phyloP scores from a whole-genome alignment of 1,140 invertebrate species.

The Eufriesea mexicana region DNA sequence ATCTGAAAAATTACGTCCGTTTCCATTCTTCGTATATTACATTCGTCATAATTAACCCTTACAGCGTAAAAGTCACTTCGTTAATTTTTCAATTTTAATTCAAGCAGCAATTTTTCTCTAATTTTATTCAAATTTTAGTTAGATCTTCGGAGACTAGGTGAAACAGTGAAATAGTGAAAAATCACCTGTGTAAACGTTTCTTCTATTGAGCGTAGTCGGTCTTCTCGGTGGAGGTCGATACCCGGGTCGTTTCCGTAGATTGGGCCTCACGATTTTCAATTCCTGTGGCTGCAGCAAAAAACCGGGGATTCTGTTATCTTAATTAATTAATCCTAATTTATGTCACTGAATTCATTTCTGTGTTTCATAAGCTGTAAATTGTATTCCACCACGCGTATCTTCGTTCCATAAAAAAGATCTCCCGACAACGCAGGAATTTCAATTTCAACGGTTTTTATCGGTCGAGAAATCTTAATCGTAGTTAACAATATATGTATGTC shows the following conservation, averaged over 20 bases:
- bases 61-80: too few relatives aligned
- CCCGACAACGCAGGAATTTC: slow-evolving; percentile 4
- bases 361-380: neutral
- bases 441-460: slow-evolving; percentile 9
- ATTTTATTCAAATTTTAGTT: too few relatives aligned
- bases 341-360: neutral
- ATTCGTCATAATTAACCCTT: too few relatives aligned
- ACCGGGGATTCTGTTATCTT: neutral
- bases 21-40: too few relatives aligned
- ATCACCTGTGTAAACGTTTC: slow-evolving; percentile 77
- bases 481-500: neutral
- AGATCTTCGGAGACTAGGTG: too few relatives aligned
- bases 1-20: slow-evolving; percentile 53
- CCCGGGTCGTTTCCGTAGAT: slow-evolving; percentile 65
- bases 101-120: too few relatives aligned
- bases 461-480: slow-evolving; percentile 9
- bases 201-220: slow-evolving; percentile 67
- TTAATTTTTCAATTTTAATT: too few relatives aligned
- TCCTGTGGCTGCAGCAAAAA: slow-evolving; percentile 73
- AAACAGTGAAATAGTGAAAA: neutral
- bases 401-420: neutral
- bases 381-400: neutral
- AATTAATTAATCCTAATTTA: neutral
- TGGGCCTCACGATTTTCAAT: slow-evolving; percentile 69
- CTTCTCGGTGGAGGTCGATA: slow-evolving; percentile 64